Evolutionary conservation across 2,797 vertebrate genomes (phyloP).

Genomic region (Semotilus atromaculatus): DNA sequence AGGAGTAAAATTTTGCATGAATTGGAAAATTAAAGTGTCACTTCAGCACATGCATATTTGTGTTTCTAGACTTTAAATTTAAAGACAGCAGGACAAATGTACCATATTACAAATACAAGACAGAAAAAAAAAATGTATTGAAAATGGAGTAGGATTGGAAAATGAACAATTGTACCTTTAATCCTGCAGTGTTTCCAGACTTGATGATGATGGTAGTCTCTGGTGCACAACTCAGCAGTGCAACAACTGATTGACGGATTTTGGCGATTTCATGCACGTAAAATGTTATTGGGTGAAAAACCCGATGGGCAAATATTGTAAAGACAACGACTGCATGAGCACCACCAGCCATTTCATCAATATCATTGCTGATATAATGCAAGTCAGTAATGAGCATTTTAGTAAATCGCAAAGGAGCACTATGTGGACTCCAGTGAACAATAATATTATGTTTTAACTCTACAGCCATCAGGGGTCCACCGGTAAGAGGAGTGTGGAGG

Average conservation of each 20-base stretch:
- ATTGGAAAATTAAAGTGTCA: no score
- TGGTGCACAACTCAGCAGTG: neutral
- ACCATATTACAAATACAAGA: neutral
- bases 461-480: slow-evolving; percentile 15
- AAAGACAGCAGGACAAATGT: neutral
- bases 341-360: slow-evolving; percentile 23
- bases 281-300: neutral
- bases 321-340: neutral
- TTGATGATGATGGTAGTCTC: slow-evolving; percentile 24
- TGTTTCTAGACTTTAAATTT: neutral
- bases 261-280: neutral
- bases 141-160: neutral
- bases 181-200: slow-evolving; percentile 2
- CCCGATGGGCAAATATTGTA: neutral
- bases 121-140: neutral
- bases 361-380: slow-evolving; percentile 8
- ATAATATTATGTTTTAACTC: neutral
- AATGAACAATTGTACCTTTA: neutral
- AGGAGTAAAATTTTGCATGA: no score
- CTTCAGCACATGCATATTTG: neutral
- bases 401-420: neutral
- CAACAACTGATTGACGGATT: slow-evolving; percentile 7
- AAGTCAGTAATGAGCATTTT: neutral
- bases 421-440: neutral
- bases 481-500: neutral